These are phyloP conservation scores for Pelobates fuscus DNA, from an alignment of 2,113 vertebrate genomes.

Conservation along the genomic window DNA sequence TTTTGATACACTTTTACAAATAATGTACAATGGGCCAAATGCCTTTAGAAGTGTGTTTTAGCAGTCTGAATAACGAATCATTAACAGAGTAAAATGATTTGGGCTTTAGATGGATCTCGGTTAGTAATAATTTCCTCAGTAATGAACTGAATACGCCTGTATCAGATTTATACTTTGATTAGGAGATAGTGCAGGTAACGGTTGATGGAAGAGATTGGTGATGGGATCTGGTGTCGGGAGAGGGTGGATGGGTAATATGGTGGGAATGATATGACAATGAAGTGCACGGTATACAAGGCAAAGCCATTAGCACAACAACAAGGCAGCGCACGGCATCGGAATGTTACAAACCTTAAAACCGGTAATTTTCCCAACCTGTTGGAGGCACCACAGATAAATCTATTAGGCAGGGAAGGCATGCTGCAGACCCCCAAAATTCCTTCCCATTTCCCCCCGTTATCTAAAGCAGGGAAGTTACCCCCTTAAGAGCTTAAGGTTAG, in stretches of 20 bases:
- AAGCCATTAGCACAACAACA: conserved; percentile 56
- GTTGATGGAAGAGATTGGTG: neutral
- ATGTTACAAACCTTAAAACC: conserved; percentile 83
- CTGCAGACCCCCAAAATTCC: conserved; percentile 58
- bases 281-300: conserved; percentile 41
- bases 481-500: too few relatives aligned
- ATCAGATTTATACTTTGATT: too few relatives aligned
- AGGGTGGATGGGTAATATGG: conserved; percentile 35
- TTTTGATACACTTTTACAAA: too few relatives aligned
- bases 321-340: conserved; percentile 4
- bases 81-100: too few relatives aligned
- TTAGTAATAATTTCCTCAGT: too few relatives aligned
- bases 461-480: neutral
- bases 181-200: too few relatives aligned
- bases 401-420: conserved; percentile 68
- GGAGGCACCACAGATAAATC: conserved; percentile 75
- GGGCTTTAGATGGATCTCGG: too few relatives aligned
- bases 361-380: conserved; percentile 81
- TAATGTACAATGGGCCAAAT: too few relatives aligned
- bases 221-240: conserved; percentile 4
- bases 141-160: too few relatives aligned
- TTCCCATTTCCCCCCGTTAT: conserved; percentile 6
- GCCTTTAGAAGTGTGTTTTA: too few relatives aligned
- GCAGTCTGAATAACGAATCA: too few relatives aligned
- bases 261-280: neutral